Base-by-base conservation (phyloP, 2,797 vertebrate genomes). In the Chrosomus eos region DNA sequence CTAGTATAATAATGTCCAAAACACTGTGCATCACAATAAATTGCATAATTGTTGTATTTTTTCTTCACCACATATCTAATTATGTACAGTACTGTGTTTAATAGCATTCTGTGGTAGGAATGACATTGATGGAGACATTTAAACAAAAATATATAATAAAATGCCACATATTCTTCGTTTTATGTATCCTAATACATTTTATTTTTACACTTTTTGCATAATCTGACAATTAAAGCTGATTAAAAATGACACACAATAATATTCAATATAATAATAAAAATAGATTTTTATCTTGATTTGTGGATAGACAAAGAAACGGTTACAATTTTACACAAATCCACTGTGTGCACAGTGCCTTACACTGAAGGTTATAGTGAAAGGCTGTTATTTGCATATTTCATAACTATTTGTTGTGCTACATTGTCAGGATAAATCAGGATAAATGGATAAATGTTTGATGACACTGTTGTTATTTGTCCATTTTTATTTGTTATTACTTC, bases 371-470 rank as follows among this genome's bases (percentile, higher is more conserved):
- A 67, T 21, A 80, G 38, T 1, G 3, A 45, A 45, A 45, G 40
- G 58, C 23, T 55, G 51, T 5, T 70, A 84, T 83, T 78, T 53
- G 40, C 66, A 28, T 11, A 73, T 76, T n/a, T n/a, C 31, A 55
- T 19, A 60, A 58, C 66, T 78, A 40, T 80, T 45, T 48, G 62
- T 60, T 68, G 31, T 33, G 33, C 33, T 33, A 33, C 33, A 33
- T 33, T 33, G 33, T 33, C 33, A 33, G n/a, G n/a, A n/a, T n/a
- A n/a, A n/a, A n/a, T n/a, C n/a, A n/a, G n/a, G n/a, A n/a, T n/a
- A 82, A 67, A 23, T 28, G 45, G 48, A 77, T 87, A 87, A 88
- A 89, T 90, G 82, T 88, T 90, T 81, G 40, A 89, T 90, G 28
- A 58, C 5, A 6, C 64, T 67, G 58, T 85, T 70, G 81, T 79